Evolutionary conservation across 2,888 invertebrate species (phyloP).

Genomic region (Protophormia terraenovae): DNA sequence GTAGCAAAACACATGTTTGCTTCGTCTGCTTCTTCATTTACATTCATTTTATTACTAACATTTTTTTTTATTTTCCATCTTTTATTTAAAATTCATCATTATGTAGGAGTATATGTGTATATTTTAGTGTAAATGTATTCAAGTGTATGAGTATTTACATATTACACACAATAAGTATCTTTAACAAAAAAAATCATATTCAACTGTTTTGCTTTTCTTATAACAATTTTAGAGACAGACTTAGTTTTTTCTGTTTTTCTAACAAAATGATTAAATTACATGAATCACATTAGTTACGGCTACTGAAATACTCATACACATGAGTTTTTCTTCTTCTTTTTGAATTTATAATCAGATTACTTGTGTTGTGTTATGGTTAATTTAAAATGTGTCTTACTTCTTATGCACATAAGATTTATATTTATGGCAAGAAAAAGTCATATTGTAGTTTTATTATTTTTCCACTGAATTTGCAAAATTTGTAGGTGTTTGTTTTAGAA

Average conservation of each 20-base stretch:
- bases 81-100: constrained; percentile 16
- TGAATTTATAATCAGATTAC: not conserved
- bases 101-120: not conserved
- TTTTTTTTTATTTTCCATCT: not conserved
- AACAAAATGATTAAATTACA: constrained; percentile 55
- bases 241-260: not conserved
- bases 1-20: constrained; percentile 18
- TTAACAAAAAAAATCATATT: not conserved
- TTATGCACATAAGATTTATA: not conserved
- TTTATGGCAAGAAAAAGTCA: not conserved
- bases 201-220: not conserved
- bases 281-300: constrained; percentile 39
- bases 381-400: not conserved
- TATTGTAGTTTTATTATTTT: not conserved
- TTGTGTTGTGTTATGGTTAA: not conserved
- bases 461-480: no score
- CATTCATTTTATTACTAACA: constrained; percentile 6
- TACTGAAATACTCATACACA: constrained; percentile 17
- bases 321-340: not conserved
- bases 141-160: not conserved
- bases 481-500: no score
- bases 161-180: not conserved
- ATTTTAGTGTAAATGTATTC: not conserved
- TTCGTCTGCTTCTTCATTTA: not conserved
- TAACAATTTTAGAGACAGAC: not conserved